Evolutionary conservation across 37 sponge, comb jelly and placozoan genomes (phyloP).

Genomic region (Diacarnus erythraeanus): DNA sequence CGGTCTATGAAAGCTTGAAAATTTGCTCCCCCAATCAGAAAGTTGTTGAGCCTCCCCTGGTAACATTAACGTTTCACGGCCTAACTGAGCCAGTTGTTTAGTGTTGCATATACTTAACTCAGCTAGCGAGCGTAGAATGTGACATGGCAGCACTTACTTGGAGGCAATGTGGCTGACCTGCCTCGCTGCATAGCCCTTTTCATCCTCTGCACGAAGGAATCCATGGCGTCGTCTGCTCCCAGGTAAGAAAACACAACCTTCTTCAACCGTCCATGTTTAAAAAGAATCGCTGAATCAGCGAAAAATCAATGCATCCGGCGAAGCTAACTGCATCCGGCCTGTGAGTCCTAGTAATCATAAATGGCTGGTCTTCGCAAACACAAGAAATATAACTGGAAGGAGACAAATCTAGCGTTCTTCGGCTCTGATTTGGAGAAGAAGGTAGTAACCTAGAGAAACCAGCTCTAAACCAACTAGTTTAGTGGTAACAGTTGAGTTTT

Average conservation of each 20-base stretch:
- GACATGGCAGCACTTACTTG: conserved; percentile 44
- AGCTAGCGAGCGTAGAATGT: no score
- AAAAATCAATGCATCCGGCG: neutral
- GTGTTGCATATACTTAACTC: no score
- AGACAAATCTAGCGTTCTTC: conserved; percentile 94
- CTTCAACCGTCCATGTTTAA: neutral
- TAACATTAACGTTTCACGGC: no score
- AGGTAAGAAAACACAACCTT: neutral
- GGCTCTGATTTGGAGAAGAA: conserved; percentile 91
- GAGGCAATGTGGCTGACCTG: conserved; percentile 78
- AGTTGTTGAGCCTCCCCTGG: no score
- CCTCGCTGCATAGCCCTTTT: conserved; percentile 72
- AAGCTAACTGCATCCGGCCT: neutral
- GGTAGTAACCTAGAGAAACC: conserved; percentile 22
- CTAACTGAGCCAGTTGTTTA: no score
- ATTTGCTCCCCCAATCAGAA: neutral
- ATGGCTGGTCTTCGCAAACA: conserved; percentile 84
- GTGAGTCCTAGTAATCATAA: neutral
- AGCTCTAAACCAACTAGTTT: neutral
- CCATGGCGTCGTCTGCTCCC: neutral
- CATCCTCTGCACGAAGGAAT: conserved; percentile 60
- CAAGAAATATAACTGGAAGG: conserved; percentile 98
- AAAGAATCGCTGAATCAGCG: no score
- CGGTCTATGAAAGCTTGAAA: no score
- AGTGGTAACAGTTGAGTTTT: neutral